phyloP scores from a whole-genome alignment of 2,797 vertebrate species.

The Cyprinella venusta region DNA sequence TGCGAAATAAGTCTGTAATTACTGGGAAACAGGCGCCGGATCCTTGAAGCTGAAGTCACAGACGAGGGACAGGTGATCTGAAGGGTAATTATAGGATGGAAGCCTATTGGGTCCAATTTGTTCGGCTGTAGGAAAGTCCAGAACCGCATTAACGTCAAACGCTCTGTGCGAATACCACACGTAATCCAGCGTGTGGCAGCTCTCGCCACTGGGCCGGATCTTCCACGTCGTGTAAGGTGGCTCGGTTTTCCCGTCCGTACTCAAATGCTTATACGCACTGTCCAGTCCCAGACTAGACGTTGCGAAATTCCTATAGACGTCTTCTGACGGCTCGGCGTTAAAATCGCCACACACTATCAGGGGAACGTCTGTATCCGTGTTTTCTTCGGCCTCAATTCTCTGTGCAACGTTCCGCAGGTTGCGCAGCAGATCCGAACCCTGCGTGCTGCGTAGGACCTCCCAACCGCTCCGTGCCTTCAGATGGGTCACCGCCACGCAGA shows the following conservation, averaged over 20 bases:
- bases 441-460: slow-evolving; percentile 89
- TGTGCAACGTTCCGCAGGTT: slow-evolving; percentile 79
- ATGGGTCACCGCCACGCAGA: slow-evolving; percentile 92
- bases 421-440: slow-evolving; percentile 88
- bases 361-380: slow-evolving; percentile 68
- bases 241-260: slow-evolving; percentile 84
- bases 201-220: slow-evolving; percentile 90
- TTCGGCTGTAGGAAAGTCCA: slow-evolving; percentile 89
- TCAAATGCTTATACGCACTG: slow-evolving; percentile 91
- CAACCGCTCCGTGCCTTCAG: slow-evolving; percentile 92
- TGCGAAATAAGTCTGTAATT: background rate
- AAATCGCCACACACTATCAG: slow-evolving; percentile 93
- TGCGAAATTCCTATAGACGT: slow-evolving; percentile 89
- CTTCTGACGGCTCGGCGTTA: slow-evolving; percentile 91
- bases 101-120: slow-evolving; percentile 94
- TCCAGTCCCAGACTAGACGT: slow-evolving; percentile 87
- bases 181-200: slow-evolving; percentile 92
- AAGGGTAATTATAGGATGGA: slow-evolving; percentile 93
- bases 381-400: background rate
- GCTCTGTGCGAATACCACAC: slow-evolving; percentile 89
- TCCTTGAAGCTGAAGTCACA: slow-evolving; percentile 89
- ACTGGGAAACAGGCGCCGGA: background rate
- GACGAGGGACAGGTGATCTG: slow-evolving; percentile 92
- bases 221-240: slow-evolving; percentile 95
- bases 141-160: slow-evolving; percentile 81